Base-by-base conservation (phyloP, 2,888 invertebrate species). In the Mylabris sibirica region DNA sequence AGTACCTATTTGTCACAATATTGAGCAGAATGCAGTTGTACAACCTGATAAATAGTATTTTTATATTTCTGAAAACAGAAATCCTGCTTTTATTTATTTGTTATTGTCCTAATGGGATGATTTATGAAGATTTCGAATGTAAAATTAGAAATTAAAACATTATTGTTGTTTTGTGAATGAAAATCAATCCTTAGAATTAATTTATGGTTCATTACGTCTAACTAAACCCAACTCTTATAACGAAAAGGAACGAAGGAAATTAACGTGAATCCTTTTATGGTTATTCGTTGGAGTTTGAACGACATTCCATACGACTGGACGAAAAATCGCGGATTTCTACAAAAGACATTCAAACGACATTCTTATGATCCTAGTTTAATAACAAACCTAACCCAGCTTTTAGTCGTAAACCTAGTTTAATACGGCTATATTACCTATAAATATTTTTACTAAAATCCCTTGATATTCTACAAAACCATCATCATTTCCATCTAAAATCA, bases 241-340 rank as follows among this genome's bases (percentile, higher is more conserved):
- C 38, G 53, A 65, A 68, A 63, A 60, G 63, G 63, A 41, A 62
- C 38, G 72, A 74, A 74, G 74, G 68, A 74, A 73, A 75, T 74
- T 71, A 73, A 70, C 67, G 72, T 70, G 71, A 74, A 74, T 74
- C 75, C 74, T 72, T 74, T 72, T 72, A 74, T 71, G 67, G 72
- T 71, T 64, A 66, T 63, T 11, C 57, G 57, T 57, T 57, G 57
- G 30, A 24, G 24, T 57, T 8, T 57, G 24, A 57, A 57, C 57
- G 49, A 49, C 49, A 49, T 49, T 49, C 49, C 49, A 49, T 20
- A 30, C 30, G 49, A 49, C 49, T 49, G 49, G 49, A 49, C 49
- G 49, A 24, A 57, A 57, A 57, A 57, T 57, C 57, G 57, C 57
- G 24, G 57, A 57, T 57, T 57, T 57, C 57, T 5, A 24, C 57